These are phyloP conservation scores for Sebastiscus tertius DNA, from an alignment of 2,797 vertebrate genomes.

Conservation along the genomic window DNA sequence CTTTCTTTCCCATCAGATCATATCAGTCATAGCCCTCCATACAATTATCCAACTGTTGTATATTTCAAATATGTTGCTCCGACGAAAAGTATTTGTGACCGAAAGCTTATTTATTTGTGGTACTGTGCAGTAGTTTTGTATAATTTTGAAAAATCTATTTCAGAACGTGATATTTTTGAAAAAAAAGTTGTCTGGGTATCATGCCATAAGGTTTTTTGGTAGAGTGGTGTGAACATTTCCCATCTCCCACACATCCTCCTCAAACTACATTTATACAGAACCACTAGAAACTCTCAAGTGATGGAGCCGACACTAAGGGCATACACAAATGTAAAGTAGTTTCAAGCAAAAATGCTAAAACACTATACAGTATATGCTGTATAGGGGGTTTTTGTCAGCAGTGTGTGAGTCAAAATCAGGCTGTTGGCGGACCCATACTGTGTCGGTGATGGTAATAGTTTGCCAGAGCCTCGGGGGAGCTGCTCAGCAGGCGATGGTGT, in stretches of 20 bases:
- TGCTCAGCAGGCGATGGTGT: conserved; percentile 55
- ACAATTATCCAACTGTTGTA: background rate
- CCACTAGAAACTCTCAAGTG: conserved; percentile 42
- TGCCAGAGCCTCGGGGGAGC: conserved; percentile 72
- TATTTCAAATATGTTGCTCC: background rate
- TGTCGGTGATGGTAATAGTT: conserved; percentile 77
- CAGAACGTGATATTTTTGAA: background rate
- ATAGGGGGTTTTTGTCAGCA: conserved; percentile 5
- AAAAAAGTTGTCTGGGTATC: conserved; percentile 4
- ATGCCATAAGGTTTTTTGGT: conserved; percentile 12
- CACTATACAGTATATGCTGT: conserved; percentile 8
- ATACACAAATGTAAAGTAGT: conserved; percentile 33
- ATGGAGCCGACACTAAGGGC: conserved; percentile 20
- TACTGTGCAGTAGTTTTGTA: background rate
- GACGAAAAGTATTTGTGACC: background rate
- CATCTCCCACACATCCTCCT: conserved; percentile 33
- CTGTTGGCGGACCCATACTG: conserved; percentile 71
- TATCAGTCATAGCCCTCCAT: background rate
- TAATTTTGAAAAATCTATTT: background rate
- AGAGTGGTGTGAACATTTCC: conserved; percentile 21
- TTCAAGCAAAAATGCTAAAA: conserved; percentile 42
- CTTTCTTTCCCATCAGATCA: background rate
- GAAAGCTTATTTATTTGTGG: background rate
- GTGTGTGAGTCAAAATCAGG: conserved; percentile 59
- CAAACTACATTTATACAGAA: conserved; percentile 31